phyloP scores from a whole-genome alignment of 2,888 invertebrate genomes.

The Cephus sareptanus region DNA sequence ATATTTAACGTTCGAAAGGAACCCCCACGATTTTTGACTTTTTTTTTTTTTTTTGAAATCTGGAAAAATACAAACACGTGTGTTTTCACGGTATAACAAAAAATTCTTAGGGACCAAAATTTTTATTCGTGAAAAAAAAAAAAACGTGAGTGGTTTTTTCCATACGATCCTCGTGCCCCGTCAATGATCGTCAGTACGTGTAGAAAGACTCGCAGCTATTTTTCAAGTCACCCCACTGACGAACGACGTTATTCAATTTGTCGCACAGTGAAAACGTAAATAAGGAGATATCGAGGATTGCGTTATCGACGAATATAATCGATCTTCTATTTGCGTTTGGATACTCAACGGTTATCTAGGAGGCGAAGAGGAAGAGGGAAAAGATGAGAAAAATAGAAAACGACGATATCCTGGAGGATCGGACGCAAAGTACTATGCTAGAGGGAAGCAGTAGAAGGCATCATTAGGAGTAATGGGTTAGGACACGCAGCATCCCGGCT shows the following conservation, averaged over 20 bases:
- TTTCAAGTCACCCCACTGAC: background rate
- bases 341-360: no score
- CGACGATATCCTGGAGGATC: background rate
- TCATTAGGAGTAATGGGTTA: background rate
- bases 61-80: background rate
- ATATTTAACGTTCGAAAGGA: background rate
- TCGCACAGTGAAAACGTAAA: background rate
- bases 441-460: background rate
- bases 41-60: background rate
- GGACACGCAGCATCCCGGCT: background rate
- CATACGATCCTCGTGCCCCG: background rate
- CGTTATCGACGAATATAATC: background rate
- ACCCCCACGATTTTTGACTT: background rate
- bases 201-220: background rate
- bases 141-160: background rate
- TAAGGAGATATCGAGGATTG: background rate
- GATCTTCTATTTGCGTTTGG: background rate
- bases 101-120: background rate
- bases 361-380: no score
- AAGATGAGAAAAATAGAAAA: background rate
- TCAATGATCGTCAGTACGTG: background rate
- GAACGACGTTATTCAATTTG: background rate
- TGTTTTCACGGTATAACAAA: background rate
- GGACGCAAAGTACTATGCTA: background rate
- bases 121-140: background rate